A percentile compares a stretch with the other conserved stretches of the same genome.
These are phyloP conservation scores for Probosciger aterrimus DNA, from an alignment of 2,113 vertebrate species.

Conservation along the genomic window DNA sequence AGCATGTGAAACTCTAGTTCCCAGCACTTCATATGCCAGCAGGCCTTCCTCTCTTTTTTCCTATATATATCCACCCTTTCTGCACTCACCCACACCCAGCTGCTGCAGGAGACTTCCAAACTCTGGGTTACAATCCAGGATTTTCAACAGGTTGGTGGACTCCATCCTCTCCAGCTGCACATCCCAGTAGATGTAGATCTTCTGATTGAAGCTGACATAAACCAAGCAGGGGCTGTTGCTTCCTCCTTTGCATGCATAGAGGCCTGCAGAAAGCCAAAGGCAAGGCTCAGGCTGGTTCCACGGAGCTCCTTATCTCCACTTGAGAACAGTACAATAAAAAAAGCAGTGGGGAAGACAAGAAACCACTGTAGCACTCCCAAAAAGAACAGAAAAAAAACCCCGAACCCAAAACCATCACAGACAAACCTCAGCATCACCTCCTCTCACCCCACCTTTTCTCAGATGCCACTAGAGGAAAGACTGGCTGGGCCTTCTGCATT, in stretches of 20 bases:
- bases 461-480: background rate
- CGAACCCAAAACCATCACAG: background rate
- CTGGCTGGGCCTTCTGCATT: background rate
- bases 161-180: constrained; percentile 94
- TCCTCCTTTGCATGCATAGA: constrained; percentile 91
- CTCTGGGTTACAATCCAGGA: constrained; percentile 82
- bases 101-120: constrained; percentile 75
- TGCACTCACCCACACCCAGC: constrained; percentile 83
- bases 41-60: background rate
- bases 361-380: background rate
- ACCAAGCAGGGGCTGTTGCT: constrained; percentile 93
- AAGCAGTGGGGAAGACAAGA: background rate
- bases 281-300: background rate
- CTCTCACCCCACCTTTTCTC: background rate
- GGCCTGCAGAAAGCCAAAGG: constrained; percentile 74
- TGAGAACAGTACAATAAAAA: background rate
- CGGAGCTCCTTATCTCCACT: background rate
- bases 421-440: background rate
- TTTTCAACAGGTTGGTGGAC: constrained; percentile 87
- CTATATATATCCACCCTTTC: background rate
- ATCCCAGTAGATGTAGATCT: constrained; percentile 97
- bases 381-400: background rate
- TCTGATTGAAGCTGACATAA: constrained; percentile 95
- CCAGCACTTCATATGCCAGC: background rate
- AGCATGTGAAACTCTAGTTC: background rate